These are phyloP conservation scores for Collichthys lucidus DNA, from an alignment of 2,113 vertebrate species.

Conservation along the genomic window DNA sequence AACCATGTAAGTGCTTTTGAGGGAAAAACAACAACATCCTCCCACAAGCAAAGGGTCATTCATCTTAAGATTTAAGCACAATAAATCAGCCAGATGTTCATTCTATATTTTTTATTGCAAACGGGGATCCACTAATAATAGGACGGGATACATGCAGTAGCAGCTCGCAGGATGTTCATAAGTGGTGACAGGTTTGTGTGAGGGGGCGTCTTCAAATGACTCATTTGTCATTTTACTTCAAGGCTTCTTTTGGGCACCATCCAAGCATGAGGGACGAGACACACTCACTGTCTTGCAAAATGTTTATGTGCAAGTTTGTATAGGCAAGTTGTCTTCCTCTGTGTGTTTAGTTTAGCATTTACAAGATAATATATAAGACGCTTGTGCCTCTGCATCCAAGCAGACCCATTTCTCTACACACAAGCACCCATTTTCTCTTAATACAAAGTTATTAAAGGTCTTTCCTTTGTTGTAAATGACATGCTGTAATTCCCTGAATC, in stretches of 20 bases:
- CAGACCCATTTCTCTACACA: background rate
- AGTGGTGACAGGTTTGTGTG: constrained; percentile 78
- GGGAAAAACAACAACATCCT: background rate
- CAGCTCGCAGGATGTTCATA: constrained; percentile 69
- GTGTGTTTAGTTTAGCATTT: constrained; percentile 12
- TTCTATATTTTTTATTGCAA: constrained; percentile 29
- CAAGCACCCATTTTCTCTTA: background rate
- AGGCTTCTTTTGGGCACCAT: constrained; percentile 74
- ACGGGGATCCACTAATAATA: constrained; percentile 47
- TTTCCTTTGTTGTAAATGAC: constrained; percentile 36
- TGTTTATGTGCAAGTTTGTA: constrained; percentile 45
- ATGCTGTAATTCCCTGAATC: constrained; percentile 38
- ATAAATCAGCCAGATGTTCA: constrained; percentile 59
- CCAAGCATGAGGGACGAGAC: constrained; percentile 68
- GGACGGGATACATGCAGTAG: constrained; percentile 49
- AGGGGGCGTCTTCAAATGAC: constrained; percentile 76
- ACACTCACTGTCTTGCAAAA: constrained; percentile 45
- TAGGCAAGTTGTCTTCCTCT: constrained; percentile 5
- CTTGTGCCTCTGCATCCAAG: background rate
- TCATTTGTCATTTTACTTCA: constrained; percentile 82
- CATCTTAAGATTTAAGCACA: constrained; percentile 9
- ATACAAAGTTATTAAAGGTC: background rate
- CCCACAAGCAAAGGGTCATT: constrained; percentile 9
- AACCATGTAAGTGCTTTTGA: constrained; percentile 4
- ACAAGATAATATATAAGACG: background rate